Percentiles rank a stretch among this genome's conserved stretches.
Conservation (phyloP, 2,888 invertebrate genomes). For the Agonopterix arenella region DNA sequence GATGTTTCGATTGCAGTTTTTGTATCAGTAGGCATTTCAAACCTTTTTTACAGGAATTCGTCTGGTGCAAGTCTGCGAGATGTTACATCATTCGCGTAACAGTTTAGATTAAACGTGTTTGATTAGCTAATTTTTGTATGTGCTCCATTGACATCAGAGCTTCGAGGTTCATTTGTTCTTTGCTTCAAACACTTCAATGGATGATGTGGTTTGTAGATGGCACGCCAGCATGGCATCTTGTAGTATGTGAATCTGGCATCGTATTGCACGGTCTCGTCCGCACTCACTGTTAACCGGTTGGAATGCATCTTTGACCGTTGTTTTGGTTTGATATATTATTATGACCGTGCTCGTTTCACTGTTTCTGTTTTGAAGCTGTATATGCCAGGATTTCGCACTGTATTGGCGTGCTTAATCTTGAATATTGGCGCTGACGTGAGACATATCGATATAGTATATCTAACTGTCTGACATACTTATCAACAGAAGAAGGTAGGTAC, state of each 20-base stretch:
- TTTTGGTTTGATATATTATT: slow-evolving; percentile 26
- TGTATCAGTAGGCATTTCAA: slow-evolving; percentile 26
- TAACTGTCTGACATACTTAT: too few species aligned
- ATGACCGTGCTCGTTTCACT: slow-evolving; percentile 3
- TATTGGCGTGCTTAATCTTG: too few species aligned
- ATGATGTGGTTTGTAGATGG: too few species aligned
- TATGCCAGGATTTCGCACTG: too few species aligned
- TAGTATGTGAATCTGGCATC: too few species aligned
- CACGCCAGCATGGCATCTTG: too few species aligned
- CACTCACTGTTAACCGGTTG: slow-evolving; percentile 15
- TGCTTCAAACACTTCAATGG: too few species aligned
- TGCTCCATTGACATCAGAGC: slow-evolving; percentile 37
- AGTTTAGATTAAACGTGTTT: slow-evolving; percentile 12
- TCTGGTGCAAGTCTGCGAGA: slow-evolving; percentile 54
- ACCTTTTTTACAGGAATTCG: slow-evolving; percentile 45
- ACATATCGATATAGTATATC: too few species aligned
- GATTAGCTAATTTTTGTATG: slow-evolving; percentile 14
- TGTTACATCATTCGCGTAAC: slow-evolving; percentile 58
- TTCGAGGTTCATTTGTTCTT: too few species aligned
- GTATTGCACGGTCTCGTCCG: slow-evolving; percentile 27
- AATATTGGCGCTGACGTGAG: too few species aligned
- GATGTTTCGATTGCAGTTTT: background rate
- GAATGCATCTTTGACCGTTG: slow-evolving; percentile 36
- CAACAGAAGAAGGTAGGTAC: too few species aligned
- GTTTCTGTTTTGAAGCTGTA: background rate